Percentiles rank a stretch among this genome's conserved stretches.
These are phyloP conservation scores for Philereme transversata DNA, from an alignment of 2,888 invertebrate genomes.

Conservation along the genomic window DNA sequence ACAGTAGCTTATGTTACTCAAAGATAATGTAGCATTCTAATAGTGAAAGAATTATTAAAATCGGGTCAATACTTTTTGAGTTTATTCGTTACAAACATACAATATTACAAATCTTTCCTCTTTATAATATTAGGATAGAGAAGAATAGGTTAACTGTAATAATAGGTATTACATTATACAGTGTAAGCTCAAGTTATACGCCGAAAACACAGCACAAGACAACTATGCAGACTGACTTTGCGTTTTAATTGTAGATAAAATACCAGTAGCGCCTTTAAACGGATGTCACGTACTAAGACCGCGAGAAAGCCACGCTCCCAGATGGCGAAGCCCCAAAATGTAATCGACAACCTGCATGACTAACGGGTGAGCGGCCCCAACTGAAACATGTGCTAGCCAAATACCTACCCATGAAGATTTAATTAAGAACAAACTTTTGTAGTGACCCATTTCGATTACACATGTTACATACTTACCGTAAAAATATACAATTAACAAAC, in stretches of 20 bases:
- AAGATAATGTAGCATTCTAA: too few species aligned
- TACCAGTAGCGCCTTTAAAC: constrained; percentile 46
- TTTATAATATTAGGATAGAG: too few species aligned
- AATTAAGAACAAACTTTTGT: constrained; percentile 1
- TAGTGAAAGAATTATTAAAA: too few species aligned
- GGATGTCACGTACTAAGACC: constrained; percentile 63
- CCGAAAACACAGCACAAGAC: neutral
- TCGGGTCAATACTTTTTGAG: too few species aligned
- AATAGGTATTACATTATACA: too few species aligned
- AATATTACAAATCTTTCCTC: too few species aligned
- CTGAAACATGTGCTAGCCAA: constrained; percentile 12
- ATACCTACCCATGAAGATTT: neutral
- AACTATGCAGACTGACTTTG: constrained; percentile 2
- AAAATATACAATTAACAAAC: too few species aligned
- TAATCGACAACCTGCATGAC: constrained; percentile 38
- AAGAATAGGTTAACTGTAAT: too few species aligned
- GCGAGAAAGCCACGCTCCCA: constrained; percentile 55
- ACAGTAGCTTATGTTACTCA: too few species aligned
- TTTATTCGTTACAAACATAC: too few species aligned
- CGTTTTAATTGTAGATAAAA: constrained; percentile 22
- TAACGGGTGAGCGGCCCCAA: constrained; percentile 14
- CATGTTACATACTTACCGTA: too few species aligned
- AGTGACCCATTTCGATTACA: constrained; percentile 7
- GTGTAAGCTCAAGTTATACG: neutral
- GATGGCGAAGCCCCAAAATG: constrained; percentile 54